These are phyloP conservation scores for Serripes groenlandicus DNA, from an alignment of 2,888 invertebrate species.

Conservation along the genomic window DNA sequence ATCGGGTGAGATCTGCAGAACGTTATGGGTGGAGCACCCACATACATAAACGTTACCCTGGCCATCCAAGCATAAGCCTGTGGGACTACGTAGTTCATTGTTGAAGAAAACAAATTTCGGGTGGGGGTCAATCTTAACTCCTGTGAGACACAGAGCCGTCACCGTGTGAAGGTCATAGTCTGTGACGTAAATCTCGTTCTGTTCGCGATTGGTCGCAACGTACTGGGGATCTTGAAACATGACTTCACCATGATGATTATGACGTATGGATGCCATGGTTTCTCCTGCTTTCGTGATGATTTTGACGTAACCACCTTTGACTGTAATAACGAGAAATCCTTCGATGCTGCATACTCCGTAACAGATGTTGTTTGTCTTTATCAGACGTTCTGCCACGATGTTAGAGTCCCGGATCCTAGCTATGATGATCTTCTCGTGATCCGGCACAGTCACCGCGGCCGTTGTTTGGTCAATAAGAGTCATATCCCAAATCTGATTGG, in stretches of 20 bases:
- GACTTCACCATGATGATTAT: conserved; percentile 52
- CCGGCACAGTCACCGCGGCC: conserved; percentile 61
- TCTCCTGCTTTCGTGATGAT: conserved; percentile 63
- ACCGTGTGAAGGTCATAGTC: conserved; percentile 58
- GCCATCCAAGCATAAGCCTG: conserved; percentile 59
- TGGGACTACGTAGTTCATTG: conserved; percentile 62
- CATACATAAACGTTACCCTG: conserved; percentile 60
- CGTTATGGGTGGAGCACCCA: conserved; percentile 62
- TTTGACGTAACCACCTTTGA: conserved; percentile 65
- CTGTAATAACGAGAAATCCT: conserved; percentile 59
- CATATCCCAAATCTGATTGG: conserved; percentile 66
- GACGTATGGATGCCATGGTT: conserved; percentile 59
- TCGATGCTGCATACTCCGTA: conserved; percentile 60
- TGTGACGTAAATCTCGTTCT: conserved; percentile 63
- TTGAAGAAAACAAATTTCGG: conserved; percentile 63
- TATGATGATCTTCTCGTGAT: conserved; percentile 63
- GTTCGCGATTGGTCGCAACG: conserved; percentile 54
- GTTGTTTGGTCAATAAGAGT: conserved; percentile 53
- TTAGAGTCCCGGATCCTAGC: conserved; percentile 58
- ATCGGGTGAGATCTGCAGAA: conserved; percentile 50
- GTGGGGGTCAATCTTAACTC: conserved; percentile 49
- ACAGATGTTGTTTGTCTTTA: conserved; percentile 63
- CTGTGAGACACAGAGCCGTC: conserved; percentile 51
- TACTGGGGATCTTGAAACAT: conserved; percentile 64
- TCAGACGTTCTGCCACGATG: conserved; percentile 55